Base-by-base conservation (phyloP, 2,888 invertebrate species). In the Chamaedrilus cognettii region DNA sequence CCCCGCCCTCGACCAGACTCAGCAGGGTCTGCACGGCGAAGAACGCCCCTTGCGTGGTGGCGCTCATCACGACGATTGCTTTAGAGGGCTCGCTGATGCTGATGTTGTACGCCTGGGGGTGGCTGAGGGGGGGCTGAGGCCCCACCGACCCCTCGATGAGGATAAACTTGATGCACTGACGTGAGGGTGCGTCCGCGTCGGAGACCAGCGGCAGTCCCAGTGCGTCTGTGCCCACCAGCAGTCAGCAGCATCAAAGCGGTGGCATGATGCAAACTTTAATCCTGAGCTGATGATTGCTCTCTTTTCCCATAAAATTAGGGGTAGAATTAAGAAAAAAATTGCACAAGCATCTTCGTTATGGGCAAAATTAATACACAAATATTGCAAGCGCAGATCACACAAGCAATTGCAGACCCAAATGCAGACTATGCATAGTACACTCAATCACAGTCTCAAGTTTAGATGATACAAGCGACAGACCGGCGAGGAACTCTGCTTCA, bases 1-100 rank as follows among this genome's bases (percentile, higher is more conserved):
- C 64, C 26, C 31, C 23, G 31, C 51, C n/a, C 30, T 52, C 62
- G 11, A 23, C n/a, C 50, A 70, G 61, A 34, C 62, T 58, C n/a
- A 68, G 49, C 23, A 70, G 58, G n/a, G 61, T 34, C 51, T 70
- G 70, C 34, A 65, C 33, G 15, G 64, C 70, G 61, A 65, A 65
- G 60, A 70, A 70, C n/a, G 62, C 62, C 7, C 68, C 70, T 32
- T 35, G 49, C 19, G 61, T 34, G 19, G 26, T 42, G 23, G 3
- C 15, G 34, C 60, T 42, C 35, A 42, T 35, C 26, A 60, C 1
- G 42, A 7, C 2, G 60, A 60, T 35, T 26, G n/a, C n/a, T 26
- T 33, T 23, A n/a, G 60, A 35, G 30, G 11, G 30, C 3, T 34
- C 42, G 34, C 19, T 11, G 42, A 60, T 7, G 42, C 11, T 42